These are phyloP conservation scores for Centropyge bicolor DNA, from an alignment of 2,797 vertebrate species.

Conservation along the genomic window DNA sequence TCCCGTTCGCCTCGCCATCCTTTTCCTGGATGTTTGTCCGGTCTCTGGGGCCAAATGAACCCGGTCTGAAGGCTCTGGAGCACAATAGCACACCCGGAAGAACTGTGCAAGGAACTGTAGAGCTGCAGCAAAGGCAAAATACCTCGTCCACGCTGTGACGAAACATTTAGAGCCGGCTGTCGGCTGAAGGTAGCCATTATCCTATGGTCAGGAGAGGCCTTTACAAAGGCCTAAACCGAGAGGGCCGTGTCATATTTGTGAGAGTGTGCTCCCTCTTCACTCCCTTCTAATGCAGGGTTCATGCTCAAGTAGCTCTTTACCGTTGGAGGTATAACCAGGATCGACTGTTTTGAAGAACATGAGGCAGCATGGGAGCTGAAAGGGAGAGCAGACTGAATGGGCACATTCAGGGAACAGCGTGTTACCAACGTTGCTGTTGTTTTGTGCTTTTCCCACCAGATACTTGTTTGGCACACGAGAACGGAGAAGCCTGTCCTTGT, in stretches of 20 bases:
- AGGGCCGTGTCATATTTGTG: slow-evolving; percentile 36
- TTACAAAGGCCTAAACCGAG: slow-evolving; percentile 20
- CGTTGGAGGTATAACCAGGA: slow-evolving; percentile 29
- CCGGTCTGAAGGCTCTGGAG: slow-evolving; percentile 43
- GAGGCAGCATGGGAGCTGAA: slow-evolving; percentile 43
- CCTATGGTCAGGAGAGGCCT: slow-evolving; percentile 28
- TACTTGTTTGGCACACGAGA: slow-evolving; percentile 98
- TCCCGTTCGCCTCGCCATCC: slow-evolving; percentile 21
- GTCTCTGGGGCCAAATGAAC: slow-evolving; percentile 60
- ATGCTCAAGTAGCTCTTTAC: slow-evolving; percentile 66
- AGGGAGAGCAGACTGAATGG: slow-evolving; percentile 26
- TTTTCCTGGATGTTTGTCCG: slow-evolving; percentile 64
- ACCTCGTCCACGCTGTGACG: background rate
- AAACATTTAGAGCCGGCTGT: slow-evolving; percentile 21
- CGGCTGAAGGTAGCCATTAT: slow-evolving; percentile 46
- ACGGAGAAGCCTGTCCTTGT: slow-evolving; percentile 98
- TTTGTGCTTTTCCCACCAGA: slow-evolving; percentile 82
- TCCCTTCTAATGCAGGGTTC: slow-evolving; percentile 55
- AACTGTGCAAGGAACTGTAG: slow-evolving; percentile 24
- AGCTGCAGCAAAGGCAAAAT: slow-evolving; percentile 5
- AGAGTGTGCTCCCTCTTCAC: slow-evolving; percentile 30
- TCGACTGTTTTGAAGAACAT: slow-evolving; percentile 58
- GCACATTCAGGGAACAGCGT: slow-evolving; percentile 52
- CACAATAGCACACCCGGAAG: slow-evolving; percentile 28
- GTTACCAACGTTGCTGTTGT: slow-evolving; percentile 55